Conservation (phyloP, 2,797 vertebrate species). For the Mormyrops boulengeri region DNA sequence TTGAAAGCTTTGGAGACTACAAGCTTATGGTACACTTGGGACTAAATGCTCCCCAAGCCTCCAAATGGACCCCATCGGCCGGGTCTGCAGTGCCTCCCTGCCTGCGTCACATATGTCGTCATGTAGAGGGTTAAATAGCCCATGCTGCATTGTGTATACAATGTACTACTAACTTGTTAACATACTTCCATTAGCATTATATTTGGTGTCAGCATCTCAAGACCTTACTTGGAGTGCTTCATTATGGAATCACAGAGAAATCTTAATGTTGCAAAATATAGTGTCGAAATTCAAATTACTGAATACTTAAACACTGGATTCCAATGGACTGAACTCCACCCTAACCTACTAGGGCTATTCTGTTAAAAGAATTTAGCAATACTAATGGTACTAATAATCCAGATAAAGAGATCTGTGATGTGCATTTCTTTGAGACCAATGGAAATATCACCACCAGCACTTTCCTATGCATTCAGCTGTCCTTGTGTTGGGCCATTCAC, state of each 20-base stretch:
- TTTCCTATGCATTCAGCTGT: not conserved
- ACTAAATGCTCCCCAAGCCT: not conserved
- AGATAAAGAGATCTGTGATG: not conserved
- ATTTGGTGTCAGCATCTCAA: not conserved
- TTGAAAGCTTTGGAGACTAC: not conserved
- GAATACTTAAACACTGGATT: not conserved
- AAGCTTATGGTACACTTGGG: not conserved
- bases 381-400: not conserved
- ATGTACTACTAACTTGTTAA: not conserved
- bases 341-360: not conserved
- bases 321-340: not conserved
- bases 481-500: not conserved
- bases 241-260: not conserved
- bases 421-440: not conserved
- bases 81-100: not conserved
- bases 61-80: not conserved
- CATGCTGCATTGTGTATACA: not conserved
- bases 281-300: not conserved
- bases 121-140: not conserved
- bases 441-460: not conserved
- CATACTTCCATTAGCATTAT: not conserved
- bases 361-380: not conserved
- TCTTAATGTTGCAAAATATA: not conserved
- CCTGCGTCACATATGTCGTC: not conserved
- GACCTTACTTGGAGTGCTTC: not conserved